A percentile compares a stretch with the other conserved stretches of the same genome.
These are phyloP conservation scores for Phoebastria nigripes DNA, from an alignment of 2,797 vertebrate genomes.

Conservation along the genomic window DNA sequence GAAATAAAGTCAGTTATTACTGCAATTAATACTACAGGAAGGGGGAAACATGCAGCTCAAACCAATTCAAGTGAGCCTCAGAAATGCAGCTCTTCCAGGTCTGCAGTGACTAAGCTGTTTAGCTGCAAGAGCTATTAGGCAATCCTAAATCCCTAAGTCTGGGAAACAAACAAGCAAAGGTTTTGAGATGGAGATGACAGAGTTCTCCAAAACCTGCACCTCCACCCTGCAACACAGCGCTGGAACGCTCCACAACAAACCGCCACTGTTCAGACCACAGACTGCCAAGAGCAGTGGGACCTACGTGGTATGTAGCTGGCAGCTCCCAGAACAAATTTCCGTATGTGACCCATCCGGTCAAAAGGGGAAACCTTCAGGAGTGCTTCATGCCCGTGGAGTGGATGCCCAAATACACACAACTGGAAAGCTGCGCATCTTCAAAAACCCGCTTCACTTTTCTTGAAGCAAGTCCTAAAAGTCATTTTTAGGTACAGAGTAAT, in stretches of 20 bases:
- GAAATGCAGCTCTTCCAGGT: conserved; percentile 40
- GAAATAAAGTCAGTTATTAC: not conserved
- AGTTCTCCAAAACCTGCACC: not conserved
- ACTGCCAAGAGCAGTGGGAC: not conserved
- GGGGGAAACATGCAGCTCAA: not conserved
- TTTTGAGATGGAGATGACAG: not conserved
- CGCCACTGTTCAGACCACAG: rapidly evolving
- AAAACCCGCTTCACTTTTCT: not conserved
- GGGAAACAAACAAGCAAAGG: not conserved
- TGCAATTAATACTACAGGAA: not conserved
- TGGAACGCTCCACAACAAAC: not conserved
- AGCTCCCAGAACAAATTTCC: not conserved
- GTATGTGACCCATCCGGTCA: not conserved
- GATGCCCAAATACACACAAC: not conserved
- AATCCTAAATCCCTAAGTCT: not conserved
- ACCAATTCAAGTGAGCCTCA: not conserved
- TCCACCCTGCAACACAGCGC: not conserved
- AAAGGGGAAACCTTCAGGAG: not conserved
- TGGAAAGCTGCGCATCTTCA: not conserved
- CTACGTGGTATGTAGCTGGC: rapidly evolving
- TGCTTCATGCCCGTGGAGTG: rapidly evolving
- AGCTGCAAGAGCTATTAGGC: not conserved
- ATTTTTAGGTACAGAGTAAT: not conserved
- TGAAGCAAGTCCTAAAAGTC: not conserved
- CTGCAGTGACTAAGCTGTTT: conserved; percentile 55